Base-by-base conservation (phyloP, 2,888 invertebrate species). In the Eubasilissa splendida region DNA sequence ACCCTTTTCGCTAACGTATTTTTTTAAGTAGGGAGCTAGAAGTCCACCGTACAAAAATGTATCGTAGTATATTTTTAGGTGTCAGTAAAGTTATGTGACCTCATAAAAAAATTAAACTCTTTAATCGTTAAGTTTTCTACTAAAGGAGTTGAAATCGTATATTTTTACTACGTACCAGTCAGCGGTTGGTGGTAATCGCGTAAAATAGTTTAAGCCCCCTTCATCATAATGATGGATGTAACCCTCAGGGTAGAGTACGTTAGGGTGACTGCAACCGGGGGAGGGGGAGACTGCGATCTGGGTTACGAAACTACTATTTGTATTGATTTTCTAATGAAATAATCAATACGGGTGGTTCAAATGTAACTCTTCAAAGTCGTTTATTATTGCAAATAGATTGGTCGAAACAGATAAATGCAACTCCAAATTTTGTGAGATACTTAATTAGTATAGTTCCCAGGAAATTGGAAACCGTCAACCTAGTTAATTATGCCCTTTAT, bases 291-390 rank as follows among this genome's bases (percentile, higher is more conserved):
- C 66, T 73, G 60, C n/a, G 78, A 83, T 83, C 79, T 83, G 80
- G 83, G 83, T 83, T 83, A 83, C 65, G 73, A 70, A 63, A 71
- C 60, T 75, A 71, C 66, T 58, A 33, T 14, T 22, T 8, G 65
- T 82, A 82, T 82, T 80, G 82, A 82, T 82, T 82, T 65, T 75
- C 11, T 31, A 52, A 54, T 52, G 66, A 74, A 82, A 82, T 63
- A 82, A 82, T 82, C 82, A 76, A 82, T 82, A 80, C 71, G 71
- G 71, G 71, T 31, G 22, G 31, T 54, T 53, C 71, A 63, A 63
- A 22, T 63, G 63, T 63, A 33, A 63, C 63, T 63, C 12, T 33
- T 1, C 33, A 42, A 42, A 42, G 42, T 42, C n/a, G 63, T 63
- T 31, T 7, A 12, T 63, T 63, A 63, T 63, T 63, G 63, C 63